Evolutionary conservation across 2,113 vertebrate species (phyloP).

Genomic region (Menura novaehollandiae): DNA sequence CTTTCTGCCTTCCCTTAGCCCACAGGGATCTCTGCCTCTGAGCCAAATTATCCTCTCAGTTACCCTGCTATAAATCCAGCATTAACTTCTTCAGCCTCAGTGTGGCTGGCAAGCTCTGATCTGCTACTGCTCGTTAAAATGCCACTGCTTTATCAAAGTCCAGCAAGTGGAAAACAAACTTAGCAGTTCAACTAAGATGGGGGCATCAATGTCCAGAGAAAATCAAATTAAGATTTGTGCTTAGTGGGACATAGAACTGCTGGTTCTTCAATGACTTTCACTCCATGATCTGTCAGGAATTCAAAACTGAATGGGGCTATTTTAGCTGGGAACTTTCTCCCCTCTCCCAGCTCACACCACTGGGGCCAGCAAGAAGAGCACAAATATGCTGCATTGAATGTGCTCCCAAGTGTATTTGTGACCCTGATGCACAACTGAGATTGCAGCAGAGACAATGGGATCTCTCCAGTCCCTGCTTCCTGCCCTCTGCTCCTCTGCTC

Average conservation of each 20-base stretch:
- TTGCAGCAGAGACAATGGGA: neutral
- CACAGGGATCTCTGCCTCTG: neutral
- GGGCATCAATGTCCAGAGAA: neutral
- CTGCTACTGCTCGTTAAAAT: neutral
- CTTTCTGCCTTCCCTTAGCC: neutral
- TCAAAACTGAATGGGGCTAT: neutral
- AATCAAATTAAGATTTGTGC: neutral
- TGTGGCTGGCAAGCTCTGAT: neutral
- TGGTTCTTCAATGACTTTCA: neutral
- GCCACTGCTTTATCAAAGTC: neutral
- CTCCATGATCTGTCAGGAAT: neutral
- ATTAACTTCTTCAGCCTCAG: neutral
- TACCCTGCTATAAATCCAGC: neutral
- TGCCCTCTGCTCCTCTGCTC: neutral
- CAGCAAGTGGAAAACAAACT: neutral
- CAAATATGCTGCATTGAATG: accelerated
- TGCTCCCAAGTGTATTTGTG: neutral
- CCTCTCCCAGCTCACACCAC: neutral
- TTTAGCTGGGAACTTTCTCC: neutral
- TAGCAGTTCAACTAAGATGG: neutral
- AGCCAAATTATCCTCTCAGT: neutral
- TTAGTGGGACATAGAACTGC: neutral
- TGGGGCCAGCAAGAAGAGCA: neutral
- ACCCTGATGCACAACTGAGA: neutral
- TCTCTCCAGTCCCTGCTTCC: neutral